A percentile compares a stretch with the other conserved stretches of the same genome.
phyloP scores from a whole-genome alignment of 2,888 invertebrate genomes.

The Allacma fusca region DNA sequence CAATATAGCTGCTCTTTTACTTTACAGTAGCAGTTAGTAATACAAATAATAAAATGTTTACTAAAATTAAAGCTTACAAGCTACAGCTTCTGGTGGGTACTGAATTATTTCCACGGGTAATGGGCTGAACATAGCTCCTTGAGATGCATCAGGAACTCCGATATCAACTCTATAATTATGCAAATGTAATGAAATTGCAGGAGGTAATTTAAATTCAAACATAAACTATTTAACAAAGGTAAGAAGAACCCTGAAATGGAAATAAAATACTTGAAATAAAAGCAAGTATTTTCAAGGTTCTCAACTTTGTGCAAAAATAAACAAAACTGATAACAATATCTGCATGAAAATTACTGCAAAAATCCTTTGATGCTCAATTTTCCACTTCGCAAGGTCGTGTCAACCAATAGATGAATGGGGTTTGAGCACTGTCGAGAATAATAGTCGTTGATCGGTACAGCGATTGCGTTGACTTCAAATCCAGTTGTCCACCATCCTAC shows the following conservation, averaged over 20 bases:
- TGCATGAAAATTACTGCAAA: slow-evolving; percentile 71
- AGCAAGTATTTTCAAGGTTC: not conserved
- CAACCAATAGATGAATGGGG: slow-evolving; percentile 94
- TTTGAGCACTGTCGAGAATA: slow-evolving; percentile 92
- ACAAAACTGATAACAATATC: no score
- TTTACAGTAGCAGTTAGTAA: no score
- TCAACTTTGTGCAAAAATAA: not conserved
- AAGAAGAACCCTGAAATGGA: no score
- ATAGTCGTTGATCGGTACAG: slow-evolving; percentile 96
- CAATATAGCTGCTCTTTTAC: not conserved
- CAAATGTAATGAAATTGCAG: not conserved
- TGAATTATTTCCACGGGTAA: slow-evolving; percentile 86
- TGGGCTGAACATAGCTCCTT: slow-evolving; percentile 96
- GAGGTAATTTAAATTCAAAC: no score
- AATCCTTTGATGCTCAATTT: slow-evolving; percentile 95
- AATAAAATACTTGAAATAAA: not conserved
- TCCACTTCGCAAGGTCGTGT: slow-evolving; percentile 85
- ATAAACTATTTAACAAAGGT: no score
- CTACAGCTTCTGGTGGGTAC: slow-evolving; percentile 87
- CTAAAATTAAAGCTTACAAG: slow-evolving; percentile 66
- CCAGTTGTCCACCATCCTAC: slow-evolving; percentile 99
- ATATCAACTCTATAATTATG: slow-evolving; percentile 76
- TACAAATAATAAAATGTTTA: no score
- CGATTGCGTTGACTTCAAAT: slow-evolving; percentile 95
- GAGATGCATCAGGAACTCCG: slow-evolving; percentile 92